Evolutionary conservation across 2,113 vertebrate genomes (phyloP), one percentile per base, ranked within the genome.

Genomic region (Sapayoa aenigma): DNA sequence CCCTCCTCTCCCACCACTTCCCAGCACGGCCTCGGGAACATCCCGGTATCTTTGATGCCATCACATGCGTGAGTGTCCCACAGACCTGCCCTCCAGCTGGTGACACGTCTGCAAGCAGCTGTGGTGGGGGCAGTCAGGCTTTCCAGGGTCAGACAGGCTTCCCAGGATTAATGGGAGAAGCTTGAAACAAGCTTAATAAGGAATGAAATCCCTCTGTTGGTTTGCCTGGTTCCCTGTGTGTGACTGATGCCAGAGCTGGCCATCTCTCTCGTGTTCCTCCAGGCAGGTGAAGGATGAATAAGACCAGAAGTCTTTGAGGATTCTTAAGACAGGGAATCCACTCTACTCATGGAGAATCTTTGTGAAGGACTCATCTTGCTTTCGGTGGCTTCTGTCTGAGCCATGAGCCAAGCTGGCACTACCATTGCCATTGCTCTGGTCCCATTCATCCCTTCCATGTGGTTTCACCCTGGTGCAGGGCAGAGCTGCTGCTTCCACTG

Each of bases 61-160:
- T 27, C 9, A 1, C 16, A 12, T 0, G 0, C 0, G 6, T 8
- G 71, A 52, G 4, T 52, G 68, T 69, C 86, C 83, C 53, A 5
- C n/a, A 65, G 86, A 52, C 10, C 24, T 67, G 59, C 31, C 55
- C 73, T 87, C 37, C n/a, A 4, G 12, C 68, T 28, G 53, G 41
- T 63, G n/a, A 75, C 2, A 0, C 21, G 49, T 68, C 68, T 52
- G 80, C 39, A 63, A 68, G 53, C 73, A 77, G 84, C 35, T 11
- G 77, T 68, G 1, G 1, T 0, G 27, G 53, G 83, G 76, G 6
- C 58, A 77, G 75, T 12, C 59, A 10, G 46, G 88, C 55, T 84
- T 46, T 33, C 47, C 2, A 4, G 50, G 86, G 79, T 74, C 66
- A 85, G 49, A 6, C 77, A 55, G n/a, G 46, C 56, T 88, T 79